These are phyloP conservation scores for Liposcelis brunnea DNA, from an alignment of 2,888 invertebrate species.

Conservation along the genomic window DNA sequence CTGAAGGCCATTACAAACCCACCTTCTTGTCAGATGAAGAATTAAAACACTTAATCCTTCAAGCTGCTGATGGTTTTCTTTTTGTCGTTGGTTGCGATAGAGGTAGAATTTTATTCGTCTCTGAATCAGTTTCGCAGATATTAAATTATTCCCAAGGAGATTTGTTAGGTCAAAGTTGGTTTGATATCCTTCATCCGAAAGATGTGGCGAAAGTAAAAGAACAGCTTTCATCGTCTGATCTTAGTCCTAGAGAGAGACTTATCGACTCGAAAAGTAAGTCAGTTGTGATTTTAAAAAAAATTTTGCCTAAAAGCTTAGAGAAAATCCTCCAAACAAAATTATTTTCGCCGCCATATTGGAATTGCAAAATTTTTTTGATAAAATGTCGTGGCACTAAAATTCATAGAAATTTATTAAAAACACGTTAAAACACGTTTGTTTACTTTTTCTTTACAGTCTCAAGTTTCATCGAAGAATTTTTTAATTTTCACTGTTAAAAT, in stretches of 20 bases:
- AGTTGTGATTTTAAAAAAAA: background rate
- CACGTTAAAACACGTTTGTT: too few relatives aligned
- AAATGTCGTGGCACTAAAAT: too few relatives aligned
- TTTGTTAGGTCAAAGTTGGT: conserved; percentile 78
- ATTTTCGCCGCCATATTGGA: too few relatives aligned
- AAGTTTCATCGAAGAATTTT: too few relatives aligned
- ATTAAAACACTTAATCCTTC: conserved; percentile 66
- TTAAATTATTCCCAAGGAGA: conserved; percentile 75
- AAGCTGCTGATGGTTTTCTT: conserved; percentile 76
- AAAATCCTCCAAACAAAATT: background rate
- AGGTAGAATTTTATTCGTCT: conserved; percentile 76
- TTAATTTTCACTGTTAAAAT: too few relatives aligned
- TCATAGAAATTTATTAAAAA: too few relatives aligned
- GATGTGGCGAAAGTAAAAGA: conserved; percentile 91
- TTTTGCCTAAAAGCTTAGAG: conserved; percentile 3
- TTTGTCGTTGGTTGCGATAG: conserved; percentile 88
- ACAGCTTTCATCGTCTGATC: conserved; percentile 77
- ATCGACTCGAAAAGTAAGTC: conserved; percentile 85
- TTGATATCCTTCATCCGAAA: conserved; percentile 86
- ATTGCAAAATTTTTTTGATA: too few relatives aligned
- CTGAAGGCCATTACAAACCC: conserved; percentile 60
- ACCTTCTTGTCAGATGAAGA: conserved; percentile 74
- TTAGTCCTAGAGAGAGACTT: conserved; percentile 70
- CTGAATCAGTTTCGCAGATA: conserved; percentile 67
- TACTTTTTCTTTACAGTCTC: too few relatives aligned